Base-by-base conservation (phyloP, 2,888 invertebrate genomes). In the Pachydiplax longipennis region DNA sequence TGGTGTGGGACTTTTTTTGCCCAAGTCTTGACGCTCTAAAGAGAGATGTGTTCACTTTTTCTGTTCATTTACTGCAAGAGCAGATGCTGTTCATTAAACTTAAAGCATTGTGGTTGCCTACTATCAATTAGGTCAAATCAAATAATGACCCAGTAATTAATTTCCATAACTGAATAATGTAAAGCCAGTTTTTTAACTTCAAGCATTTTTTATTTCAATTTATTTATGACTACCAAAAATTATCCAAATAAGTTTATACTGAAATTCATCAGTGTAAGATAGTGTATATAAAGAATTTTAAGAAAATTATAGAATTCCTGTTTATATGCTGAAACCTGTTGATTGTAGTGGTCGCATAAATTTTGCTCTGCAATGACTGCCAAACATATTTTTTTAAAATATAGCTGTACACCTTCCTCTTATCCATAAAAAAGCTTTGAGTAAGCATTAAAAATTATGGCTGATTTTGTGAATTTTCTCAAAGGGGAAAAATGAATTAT, bases 211-310 rank as follows among this genome's bases (percentile, higher is more conserved):
- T 87, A 87, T 87, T 87, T 87, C 87, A 87, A 87, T 61, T 87
- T 87, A 87, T 87, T 87, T 87, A 87, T 87, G 87, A 87, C 87
- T 87, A 87, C 87, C 87, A 87, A 87, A 87, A 87, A 87, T 87
- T 87, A 87, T 87, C 61, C 87, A 87, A 87, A 87, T 87, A 87
- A 87, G 87, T 87, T 87, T 87, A 87, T 87, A 87, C 87, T 87
- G 87, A 87, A 87, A 61, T 87, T 87, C 37, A 87, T 87, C 87
- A 87, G 87, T 87, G 87, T 87, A 87, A 87, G 61, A 87, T 87
- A 87, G 87, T 87, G 87, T 87, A 87, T 87, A 87, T 87, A 87
- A 87, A 87, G 87, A 87, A 87, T 87, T 87, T 87, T 87, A 87
- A 87, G 87, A 87, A 87, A 87, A 65, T 87, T 87, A 87, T 87